phyloP scores from a whole-genome alignment of 2,797 vertebrate species.

The Mus minutoides region DNA sequence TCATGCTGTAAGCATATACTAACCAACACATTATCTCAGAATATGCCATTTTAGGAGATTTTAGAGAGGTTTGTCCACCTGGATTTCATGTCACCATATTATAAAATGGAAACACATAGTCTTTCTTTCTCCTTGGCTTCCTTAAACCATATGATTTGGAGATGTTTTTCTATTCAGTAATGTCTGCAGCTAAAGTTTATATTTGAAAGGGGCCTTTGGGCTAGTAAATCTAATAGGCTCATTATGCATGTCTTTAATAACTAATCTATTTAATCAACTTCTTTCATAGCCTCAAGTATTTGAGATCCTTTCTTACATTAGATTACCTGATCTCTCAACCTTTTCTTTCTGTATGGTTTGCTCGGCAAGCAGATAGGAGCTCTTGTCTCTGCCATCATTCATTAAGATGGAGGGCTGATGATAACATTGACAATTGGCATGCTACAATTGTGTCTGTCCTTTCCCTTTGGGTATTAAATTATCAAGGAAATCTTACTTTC shows the following conservation, averaged over 20 bases:
- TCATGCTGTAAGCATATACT: not conserved
- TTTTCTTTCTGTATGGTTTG: not conserved
- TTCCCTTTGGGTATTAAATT: not conserved
- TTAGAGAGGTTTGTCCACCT: not conserved
- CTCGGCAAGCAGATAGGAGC: not conserved
- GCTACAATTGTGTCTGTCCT: not conserved
- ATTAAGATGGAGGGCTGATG: not conserved
- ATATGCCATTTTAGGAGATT: not conserved
- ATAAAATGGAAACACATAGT: not conserved
- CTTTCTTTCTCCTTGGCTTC: not conserved
- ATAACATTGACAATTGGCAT: not conserved
- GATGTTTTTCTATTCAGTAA: constrained; percentile 40
- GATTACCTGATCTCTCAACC: not conserved
- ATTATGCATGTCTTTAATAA: not conserved
- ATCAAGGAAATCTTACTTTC: not conserved
- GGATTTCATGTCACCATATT: not conserved
- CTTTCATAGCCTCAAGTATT: not conserved
- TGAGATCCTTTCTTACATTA: not conserved
- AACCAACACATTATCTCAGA: not conserved
- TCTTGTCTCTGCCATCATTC: not conserved
- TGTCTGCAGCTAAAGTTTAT: not conserved
- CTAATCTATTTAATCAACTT: not conserved
- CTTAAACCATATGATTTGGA: not conserved
- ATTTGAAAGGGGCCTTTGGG: not conserved
- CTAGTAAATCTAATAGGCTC: not conserved